Evolutionary conservation across 1,140 invertebrate species (phyloP), one percentile per base, ranked within the genome.

Genomic region (Epicauta chinensis): DNA sequence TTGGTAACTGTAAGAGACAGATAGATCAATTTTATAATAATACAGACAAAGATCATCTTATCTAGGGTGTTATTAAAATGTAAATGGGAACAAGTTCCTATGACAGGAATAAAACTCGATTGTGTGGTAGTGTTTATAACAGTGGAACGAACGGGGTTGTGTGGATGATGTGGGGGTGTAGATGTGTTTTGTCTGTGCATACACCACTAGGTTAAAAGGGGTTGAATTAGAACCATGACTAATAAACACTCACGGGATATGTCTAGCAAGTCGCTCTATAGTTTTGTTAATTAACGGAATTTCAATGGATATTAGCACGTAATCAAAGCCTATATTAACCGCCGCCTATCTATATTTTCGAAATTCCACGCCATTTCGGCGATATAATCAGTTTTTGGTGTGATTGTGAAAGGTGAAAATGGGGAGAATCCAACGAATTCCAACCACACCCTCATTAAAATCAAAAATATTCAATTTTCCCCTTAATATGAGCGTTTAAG

Each of bases 41-140:
- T 31, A 16, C 38, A 32, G 58, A 39, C 50, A 40, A 53, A 36
- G 40, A 51, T 48, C 37, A 41, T 54, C 47, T 31, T 41, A 23
- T 23, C 23, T 23, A 23, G 43, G 60, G 59, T 50, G 66, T 68
- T 67, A 69, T 69, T 69, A 69, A 69, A 69, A 69, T 69, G 67
- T 67, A 69, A 69, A 69, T 69, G 64, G 53, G 65, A 51, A 66
- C 67, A 69, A 66, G 67, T 65, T 65, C 59, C 56, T 61, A 35
- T 55, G 49, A 55, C 44, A 59, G 53, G 53, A 51, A 59, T 59
- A 59, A 59, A 59, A 59, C 58, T 56, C 47, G 54, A 59, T 56
- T 55, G 53, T 38, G 53, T 44, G 40, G 29, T 50, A n/a, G 46
- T 55, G 47, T 55, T 50, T 50, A 23, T 23, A 23, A 23, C 23